Base-by-base conservation (phyloP, 2,113 vertebrate genomes). In the Neotoma lepida region DNA sequence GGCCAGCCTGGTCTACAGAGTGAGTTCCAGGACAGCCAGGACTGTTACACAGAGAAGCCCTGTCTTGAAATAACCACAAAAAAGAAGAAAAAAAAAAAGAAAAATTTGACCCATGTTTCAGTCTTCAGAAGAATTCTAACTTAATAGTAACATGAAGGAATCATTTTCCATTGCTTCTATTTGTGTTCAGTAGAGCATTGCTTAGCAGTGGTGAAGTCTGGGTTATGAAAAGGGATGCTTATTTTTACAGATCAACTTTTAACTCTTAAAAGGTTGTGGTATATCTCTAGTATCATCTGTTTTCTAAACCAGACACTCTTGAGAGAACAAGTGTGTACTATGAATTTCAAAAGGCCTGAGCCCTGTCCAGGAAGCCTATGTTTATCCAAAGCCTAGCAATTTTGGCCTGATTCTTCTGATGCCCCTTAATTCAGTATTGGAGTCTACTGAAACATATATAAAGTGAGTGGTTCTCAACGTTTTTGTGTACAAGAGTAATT, bases 151-250 rank as follows among this genome's bases (percentile, higher is more conserved):
- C 88, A 61, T 10, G 74, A 10, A 88, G 41, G 46, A 93, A 81
- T 92, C 12, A 0, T 35, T 41, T 92, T 88, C 51, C 30, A 92
- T 81, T 74, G 9, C 30, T 88, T 78, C 73, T 64, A 88, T 66
- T 85, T 64, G 61, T 92, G 33, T 95, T 82, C 41, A 71, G 61
- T 6, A 89, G 20, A 94, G 30, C 82, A 39, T 91, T 95, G 78
- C 74, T 89, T 89, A 95, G 0, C 93, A 92, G 41, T 94, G 20
- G 30, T 91, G 90, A 77, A 93, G 91, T 84, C 89, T 84, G n/a
- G 17, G 14, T 90, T 84, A 64, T 64, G 82, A 41, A 61, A 73
- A 95, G 61, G 22, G 24, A 73, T 92, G 24, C 80, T 92, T 35
- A n/a, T 81, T 89, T 35, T 73, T 93, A 77, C 56, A 51, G 2